phyloP scores from a whole-genome alignment of 2,888 invertebrate species.

The Melinaea menophilus region DNA sequence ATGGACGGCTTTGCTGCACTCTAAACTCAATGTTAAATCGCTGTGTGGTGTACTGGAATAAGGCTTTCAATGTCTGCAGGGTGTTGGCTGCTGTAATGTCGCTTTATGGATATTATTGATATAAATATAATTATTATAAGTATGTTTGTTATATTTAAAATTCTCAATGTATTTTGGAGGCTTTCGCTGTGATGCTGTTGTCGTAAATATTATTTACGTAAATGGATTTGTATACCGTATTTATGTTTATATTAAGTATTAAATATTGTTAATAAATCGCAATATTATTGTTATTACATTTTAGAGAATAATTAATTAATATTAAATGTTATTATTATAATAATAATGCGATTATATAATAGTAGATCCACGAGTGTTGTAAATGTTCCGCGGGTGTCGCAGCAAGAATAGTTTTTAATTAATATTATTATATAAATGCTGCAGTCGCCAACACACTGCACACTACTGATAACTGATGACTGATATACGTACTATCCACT shows the following conservation, averaged over 20 bases:
- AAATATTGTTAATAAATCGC: conserved; percentile 41
- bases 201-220: conserved; percentile 42
- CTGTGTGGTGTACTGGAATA: conserved; percentile 65
- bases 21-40: conserved; percentile 38
- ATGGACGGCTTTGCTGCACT: conserved; percentile 9
- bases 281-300: conserved; percentile 28
- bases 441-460: conserved; percentile 74
- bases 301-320: background rate
- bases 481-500: conserved; percentile 14
- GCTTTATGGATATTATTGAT: conserved; percentile 38
- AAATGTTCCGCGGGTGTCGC: conserved; percentile 57
- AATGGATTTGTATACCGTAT: conserved; percentile 32
- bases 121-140: conserved; percentile 29
- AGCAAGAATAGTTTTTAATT: conserved; percentile 29
- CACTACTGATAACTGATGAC: conserved; percentile 49
- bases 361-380: conserved; percentile 73
- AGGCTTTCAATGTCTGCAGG: conserved; percentile 76
- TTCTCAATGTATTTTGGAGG: conserved; percentile 52
- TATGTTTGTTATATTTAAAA: conserved; percentile 33
- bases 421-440: conserved; percentile 39
- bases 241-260: conserved; percentile 34
- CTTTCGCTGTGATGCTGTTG: conserved; percentile 62
- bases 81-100: conserved; percentile 70
- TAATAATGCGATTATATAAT: conserved; percentile 38
- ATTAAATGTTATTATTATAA: conserved; percentile 8